These are phyloP conservation scores for Globodera ellingtonae DNA, from an alignment of 1,140 invertebrate genomes.

Conservation along the genomic window DNA sequence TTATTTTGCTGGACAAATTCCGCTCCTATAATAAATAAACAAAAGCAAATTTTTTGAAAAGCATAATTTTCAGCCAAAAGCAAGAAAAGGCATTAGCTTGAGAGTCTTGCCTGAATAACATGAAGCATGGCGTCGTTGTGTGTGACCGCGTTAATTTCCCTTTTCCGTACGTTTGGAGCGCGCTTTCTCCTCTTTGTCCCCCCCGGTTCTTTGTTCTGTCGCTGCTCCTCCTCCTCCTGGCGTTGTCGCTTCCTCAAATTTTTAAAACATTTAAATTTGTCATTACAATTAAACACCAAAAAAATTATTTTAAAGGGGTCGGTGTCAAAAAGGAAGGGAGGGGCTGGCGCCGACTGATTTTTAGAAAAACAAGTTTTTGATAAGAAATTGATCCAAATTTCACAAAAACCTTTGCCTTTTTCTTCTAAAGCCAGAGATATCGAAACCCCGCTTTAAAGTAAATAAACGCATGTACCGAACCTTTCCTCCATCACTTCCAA, in stretches of 20 bases:
- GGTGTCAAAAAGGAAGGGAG: no score
- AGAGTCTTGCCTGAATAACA: slow-evolving; percentile 54
- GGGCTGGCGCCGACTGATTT: no score
- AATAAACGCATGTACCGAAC: slow-evolving; percentile 12
- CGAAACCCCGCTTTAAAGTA: no score
- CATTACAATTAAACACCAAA: no score
- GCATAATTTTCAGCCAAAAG: slow-evolving; percentile 34
- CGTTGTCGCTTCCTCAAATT: slow-evolving; percentile 37
- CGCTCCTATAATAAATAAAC: slow-evolving; percentile 68
- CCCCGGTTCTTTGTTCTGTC: slow-evolving; percentile 33
- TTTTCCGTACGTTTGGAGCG: slow-evolving; percentile 28
- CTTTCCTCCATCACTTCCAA: slow-evolving; percentile 53
- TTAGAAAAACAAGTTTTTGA: no score
- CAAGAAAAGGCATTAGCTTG: background rate
- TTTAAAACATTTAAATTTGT: no score
- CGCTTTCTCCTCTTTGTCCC: slow-evolving; percentile 39
- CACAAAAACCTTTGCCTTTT: no score
- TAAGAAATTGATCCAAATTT: no score
- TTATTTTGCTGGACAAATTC: slow-evolving; percentile 92
- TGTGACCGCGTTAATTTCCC: slow-evolving; percentile 45
- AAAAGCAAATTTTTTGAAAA: slow-evolving; percentile 17
- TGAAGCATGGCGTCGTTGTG: slow-evolving; percentile 61
- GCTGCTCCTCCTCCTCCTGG: slow-evolving; percentile 51
- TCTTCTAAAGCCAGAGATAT: no score
- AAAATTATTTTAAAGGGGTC: no score